phyloP scores from a whole-genome alignment of 2,888 invertebrate genomes.

The Synanthedon tipuliformis region DNA sequence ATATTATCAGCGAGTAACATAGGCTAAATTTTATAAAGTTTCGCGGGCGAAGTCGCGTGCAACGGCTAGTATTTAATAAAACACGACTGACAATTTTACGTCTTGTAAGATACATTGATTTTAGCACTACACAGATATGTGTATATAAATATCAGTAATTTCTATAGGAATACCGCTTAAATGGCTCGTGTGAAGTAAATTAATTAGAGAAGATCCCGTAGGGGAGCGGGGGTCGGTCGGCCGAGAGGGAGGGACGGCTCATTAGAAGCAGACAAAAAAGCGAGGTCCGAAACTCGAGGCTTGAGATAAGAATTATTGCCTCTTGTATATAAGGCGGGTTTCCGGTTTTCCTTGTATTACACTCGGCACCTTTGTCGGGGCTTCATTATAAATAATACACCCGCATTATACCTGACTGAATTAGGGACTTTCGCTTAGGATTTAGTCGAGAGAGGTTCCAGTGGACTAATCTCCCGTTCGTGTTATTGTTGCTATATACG shows the following conservation, averaged over 20 bases:
- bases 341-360: background rate
- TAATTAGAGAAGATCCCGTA: conserved; percentile 8
- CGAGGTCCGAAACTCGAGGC: conserved; percentile 2
- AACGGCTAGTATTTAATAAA: too few relatives aligned
- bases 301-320: conserved; percentile 11
- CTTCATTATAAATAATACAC: background rate
- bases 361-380: background rate
- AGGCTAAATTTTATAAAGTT: too few relatives aligned
- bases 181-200: conserved; percentile 14
- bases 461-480: too few relatives aligned
- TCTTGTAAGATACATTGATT: too few relatives aligned
- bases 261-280: conserved; percentile 13
- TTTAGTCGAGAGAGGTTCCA: too few relatives aligned
- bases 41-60: too few relatives aligned
- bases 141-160: background rate
- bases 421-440: too few relatives aligned
- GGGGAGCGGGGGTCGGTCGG: background rate
- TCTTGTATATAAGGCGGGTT: background rate
- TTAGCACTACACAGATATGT: background rate
- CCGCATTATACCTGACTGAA: too few relatives aligned
- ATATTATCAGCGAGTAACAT: too few relatives aligned
- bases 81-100: too few relatives aligned
- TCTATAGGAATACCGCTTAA: conserved; percentile 5
- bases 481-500: too few relatives aligned
- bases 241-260: conserved; percentile 2